A percentile compares a stretch with the other conserved stretches of the same genome.
Evolutionary conservation across 2,113 vertebrate genomes (phyloP).

Genomic region (Pomatostomus ruficeps): DNA sequence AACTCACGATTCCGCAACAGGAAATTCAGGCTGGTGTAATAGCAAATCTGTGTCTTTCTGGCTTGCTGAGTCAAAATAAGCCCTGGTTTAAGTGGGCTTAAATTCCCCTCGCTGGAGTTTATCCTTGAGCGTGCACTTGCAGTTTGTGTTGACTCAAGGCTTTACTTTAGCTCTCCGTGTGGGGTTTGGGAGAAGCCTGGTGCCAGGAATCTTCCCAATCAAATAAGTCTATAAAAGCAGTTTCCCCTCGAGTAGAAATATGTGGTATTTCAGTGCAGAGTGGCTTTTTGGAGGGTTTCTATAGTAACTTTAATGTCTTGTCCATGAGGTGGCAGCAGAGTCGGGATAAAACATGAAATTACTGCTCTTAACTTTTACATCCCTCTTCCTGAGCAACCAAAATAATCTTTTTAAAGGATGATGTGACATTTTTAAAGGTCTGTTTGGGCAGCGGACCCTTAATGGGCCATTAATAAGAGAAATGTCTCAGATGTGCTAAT

Average conservation of each 20-base stretch:
- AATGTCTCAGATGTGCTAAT: background rate
- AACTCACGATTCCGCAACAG: background rate
- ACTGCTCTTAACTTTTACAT: background rate
- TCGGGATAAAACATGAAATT: background rate
- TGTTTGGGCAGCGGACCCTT: background rate
- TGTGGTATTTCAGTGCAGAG: background rate
- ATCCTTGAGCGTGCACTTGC: background rate
- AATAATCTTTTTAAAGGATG: background rate
- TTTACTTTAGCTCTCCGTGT: background rate
- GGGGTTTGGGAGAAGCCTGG: background rate
- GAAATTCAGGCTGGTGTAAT: background rate
- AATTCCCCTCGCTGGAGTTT: background rate
- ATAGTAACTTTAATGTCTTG: background rate
- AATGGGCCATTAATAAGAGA: background rate
- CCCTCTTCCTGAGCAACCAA: background rate
- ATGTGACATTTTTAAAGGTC: background rate
- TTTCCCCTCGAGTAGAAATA: background rate
- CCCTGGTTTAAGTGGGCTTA: conserved; percentile 27
- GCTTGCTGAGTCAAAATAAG: conserved; percentile 8
- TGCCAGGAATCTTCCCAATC: background rate
- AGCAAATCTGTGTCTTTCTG: background rate
- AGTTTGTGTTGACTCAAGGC: conserved; percentile 31
- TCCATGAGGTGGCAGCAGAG: conserved; percentile 66
- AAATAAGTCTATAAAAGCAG: background rate
- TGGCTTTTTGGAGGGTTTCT: background rate